These are phyloP conservation scores for Salticus scenicus DNA, from an alignment of 2,888 invertebrate genomes.

Conservation along the genomic window DNA sequence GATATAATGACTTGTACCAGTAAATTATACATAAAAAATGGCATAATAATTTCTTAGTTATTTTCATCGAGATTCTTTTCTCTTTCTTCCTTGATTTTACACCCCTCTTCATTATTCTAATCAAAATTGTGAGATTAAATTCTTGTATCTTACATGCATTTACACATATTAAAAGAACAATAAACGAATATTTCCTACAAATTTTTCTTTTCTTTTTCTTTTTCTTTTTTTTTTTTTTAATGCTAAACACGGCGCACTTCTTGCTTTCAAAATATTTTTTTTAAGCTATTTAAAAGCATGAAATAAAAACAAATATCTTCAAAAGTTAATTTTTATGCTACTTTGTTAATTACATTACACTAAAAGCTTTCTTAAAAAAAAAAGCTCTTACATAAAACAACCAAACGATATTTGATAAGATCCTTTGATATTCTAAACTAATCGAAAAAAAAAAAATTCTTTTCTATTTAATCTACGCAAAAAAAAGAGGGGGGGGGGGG, in stretches of 20 bases:
- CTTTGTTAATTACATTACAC: conserved; percentile 64
- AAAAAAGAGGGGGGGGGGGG: neutral
- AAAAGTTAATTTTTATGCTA: conserved; percentile 60
- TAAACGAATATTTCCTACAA: conserved; percentile 7
- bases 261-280: conserved; percentile 51
- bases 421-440: conserved; percentile 35
- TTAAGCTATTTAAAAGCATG: conserved; percentile 39
- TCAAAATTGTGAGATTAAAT: conserved; percentile 2
- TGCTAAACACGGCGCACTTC: neutral
- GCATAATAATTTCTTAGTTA: too few species aligned
- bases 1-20: too few species aligned
- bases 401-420: conserved; percentile 54
- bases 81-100: too few species aligned
- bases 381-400: conserved; percentile 29
- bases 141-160: conserved; percentile 9
- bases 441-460: conserved; percentile 20
- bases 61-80: too few species aligned
- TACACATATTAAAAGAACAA: conserved; percentile 11
- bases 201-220: neutral
- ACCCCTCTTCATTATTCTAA: neutral
- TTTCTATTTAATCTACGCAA: conserved; percentile 12
- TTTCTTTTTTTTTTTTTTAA: too few species aligned
- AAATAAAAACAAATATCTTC: conserved; percentile 35
- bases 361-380: conserved; percentile 57
- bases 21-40: too few species aligned